phyloP scores from a whole-genome alignment of 2,797 vertebrate species.

The Gambelia wislizenii region DNA sequence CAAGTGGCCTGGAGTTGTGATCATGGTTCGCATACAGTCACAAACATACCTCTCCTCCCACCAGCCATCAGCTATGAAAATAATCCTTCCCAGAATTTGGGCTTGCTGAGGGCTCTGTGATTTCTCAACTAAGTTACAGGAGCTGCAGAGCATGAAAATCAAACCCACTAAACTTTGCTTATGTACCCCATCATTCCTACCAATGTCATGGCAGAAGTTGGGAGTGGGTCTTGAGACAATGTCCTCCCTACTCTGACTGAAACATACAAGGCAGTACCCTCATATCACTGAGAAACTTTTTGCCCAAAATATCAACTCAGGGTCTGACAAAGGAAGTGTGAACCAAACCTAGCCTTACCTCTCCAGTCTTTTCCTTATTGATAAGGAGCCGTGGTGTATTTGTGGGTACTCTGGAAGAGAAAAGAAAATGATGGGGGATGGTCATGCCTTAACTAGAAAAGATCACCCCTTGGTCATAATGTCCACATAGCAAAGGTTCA shows the following conservation, averaged over 20 bases:
- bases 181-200: neutral
- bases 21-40: neutral
- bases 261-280: neutral
- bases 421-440: neutral
- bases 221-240: neutral
- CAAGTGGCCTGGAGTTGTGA: neutral
- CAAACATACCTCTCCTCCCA: neutral
- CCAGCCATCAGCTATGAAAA: neutral
- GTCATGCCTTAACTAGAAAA: neutral
- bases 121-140: neutral
- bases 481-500: neutral
- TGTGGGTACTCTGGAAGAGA: slow-evolving; percentile 83
- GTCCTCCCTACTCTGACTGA: neutral
- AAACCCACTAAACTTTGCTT: neutral
- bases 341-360: slow-evolving; percentile 76
- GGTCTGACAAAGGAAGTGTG: neutral
- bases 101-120: neutral
- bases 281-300: neutral
- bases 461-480: fast-evolving
- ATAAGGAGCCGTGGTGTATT: slow-evolving; percentile 90
- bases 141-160: fast-evolving
- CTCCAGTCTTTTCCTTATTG: slow-evolving; percentile 91
- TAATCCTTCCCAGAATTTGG: neutral
- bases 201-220: neutral
- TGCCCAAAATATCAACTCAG: neutral